phyloP scores from a whole-genome alignment of 2,797 vertebrate genomes.

The Sternarchorhynchus goeldii region DNA sequence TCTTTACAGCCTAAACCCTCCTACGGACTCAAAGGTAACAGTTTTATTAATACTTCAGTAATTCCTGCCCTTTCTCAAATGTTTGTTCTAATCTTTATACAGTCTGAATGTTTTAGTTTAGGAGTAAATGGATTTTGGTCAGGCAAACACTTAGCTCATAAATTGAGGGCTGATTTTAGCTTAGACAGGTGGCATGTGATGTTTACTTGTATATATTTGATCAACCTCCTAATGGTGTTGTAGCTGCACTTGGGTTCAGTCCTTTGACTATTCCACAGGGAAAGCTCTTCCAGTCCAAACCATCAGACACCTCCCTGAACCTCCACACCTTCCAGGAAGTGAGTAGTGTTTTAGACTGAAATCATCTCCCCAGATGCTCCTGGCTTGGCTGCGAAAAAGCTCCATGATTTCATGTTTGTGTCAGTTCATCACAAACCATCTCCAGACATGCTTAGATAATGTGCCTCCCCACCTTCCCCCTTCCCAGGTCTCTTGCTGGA shows the following conservation, averaged over 20 bases:
- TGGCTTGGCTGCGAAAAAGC: too few relatives aligned
- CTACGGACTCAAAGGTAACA: conserved; percentile 33
- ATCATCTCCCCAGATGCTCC: too few relatives aligned
- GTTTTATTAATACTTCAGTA: background rate
- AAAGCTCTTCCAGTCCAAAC: conserved; percentile 19
- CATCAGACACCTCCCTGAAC: conserved; percentile 55
- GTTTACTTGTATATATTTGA: too few relatives aligned
- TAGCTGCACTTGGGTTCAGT: background rate
- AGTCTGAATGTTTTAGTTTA: too few relatives aligned
- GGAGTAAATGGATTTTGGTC: too few relatives aligned
- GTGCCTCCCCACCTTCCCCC: background rate
- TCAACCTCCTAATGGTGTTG: too few relatives aligned
- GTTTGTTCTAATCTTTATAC: background rate
- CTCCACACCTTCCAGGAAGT: conserved; percentile 70
- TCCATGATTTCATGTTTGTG: too few relatives aligned
- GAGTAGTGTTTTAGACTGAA: conserved; percentile 46
- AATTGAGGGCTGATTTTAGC: too few relatives aligned
- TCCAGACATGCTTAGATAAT: background rate
- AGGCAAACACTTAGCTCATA: too few relatives aligned
- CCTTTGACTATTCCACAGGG: conserved; percentile 46
- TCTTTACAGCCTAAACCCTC: background rate
- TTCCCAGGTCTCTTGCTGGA: conserved; percentile 72
- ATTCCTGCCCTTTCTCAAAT: background rate
- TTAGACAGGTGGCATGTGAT: too few relatives aligned
- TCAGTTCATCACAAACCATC: background rate